These are phyloP conservation scores for Choloepus didactylus DNA, from an alignment of 2,797 vertebrate genomes.

Conservation along the genomic window DNA sequence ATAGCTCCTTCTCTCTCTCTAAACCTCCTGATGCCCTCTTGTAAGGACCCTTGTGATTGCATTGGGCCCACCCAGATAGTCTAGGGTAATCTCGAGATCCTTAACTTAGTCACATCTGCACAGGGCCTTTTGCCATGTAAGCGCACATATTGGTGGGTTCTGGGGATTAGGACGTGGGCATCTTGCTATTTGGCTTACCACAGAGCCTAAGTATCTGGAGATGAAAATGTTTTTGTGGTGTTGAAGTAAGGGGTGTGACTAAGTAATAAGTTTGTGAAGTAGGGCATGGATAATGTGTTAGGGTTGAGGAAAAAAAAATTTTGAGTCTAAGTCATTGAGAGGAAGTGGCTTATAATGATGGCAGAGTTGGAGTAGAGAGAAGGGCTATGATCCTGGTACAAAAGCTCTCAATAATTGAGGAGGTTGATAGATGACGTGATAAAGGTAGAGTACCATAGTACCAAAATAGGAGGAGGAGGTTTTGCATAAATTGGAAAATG, in stretches of 20 bases:
- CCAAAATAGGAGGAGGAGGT: neutral
- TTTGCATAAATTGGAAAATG: neutral
- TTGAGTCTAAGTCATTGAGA: conserved; percentile 3
- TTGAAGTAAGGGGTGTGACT: neutral
- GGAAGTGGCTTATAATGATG: neutral
- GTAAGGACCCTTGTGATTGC: neutral
- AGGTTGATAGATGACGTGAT: neutral
- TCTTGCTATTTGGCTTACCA: neutral
- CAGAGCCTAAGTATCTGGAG: neutral
- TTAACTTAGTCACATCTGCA: neutral
- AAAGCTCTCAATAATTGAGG: neutral
- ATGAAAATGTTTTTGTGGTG: neutral
- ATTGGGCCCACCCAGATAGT: neutral
- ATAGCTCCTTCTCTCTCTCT: neutral
- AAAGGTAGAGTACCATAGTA: neutral
- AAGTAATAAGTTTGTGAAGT: neutral
- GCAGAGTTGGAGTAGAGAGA: neutral
- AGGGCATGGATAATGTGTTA: neutral
- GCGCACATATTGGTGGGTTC: neutral
- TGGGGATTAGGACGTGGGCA: neutral
- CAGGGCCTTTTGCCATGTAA: neutral
- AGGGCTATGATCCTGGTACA: neutral
- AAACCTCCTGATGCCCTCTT: neutral
- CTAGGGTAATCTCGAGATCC: neutral
- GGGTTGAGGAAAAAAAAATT: neutral